A percentile compares a stretch with the other conserved stretches of the same genome.
These are phyloP conservation scores for Nymphalis urticae DNA, from an alignment of 2,888 invertebrate species.

Conservation along the genomic window DNA sequence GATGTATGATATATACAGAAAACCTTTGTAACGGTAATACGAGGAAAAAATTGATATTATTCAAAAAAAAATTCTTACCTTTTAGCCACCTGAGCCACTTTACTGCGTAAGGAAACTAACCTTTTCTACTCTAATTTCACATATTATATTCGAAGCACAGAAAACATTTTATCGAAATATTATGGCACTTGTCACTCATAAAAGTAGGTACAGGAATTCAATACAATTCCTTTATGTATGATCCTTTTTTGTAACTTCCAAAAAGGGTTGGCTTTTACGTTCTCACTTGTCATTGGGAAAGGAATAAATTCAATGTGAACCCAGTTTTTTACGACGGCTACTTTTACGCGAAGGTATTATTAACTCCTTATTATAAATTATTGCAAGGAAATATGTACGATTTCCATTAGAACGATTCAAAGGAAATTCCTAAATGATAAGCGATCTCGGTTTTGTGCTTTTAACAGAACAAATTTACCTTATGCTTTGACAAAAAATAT, in stretches of 20 bases:
- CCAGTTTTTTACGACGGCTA: slow-evolving; percentile 31
- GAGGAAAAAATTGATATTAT: neutral
- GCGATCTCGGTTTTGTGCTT: neutral
- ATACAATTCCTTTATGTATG: slow-evolving; percentile 32
- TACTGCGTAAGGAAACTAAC: slow-evolving; percentile 6
- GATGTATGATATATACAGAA: no score
- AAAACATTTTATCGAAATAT: slow-evolving; percentile 28
- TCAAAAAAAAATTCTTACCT: neutral
- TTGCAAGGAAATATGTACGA: slow-evolving; percentile 4
- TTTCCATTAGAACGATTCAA: neutral
- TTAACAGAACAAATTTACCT: neutral
- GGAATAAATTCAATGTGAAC: slow-evolving; percentile 30
- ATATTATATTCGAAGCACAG: slow-evolving; percentile 16
- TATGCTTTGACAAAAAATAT: no score
- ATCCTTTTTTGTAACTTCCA: slow-evolving; percentile 32
- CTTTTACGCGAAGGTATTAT: slow-evolving; percentile 28
- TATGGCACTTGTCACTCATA: slow-evolving; percentile 32
- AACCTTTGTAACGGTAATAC: neutral
- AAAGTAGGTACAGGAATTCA: slow-evolving; percentile 32
- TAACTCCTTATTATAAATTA: slow-evolving; percentile 24
- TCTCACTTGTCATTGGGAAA: slow-evolving; percentile 32
- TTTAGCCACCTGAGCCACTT: slow-evolving; percentile 2
- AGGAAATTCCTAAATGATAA: neutral
- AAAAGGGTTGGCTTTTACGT: slow-evolving; percentile 38
- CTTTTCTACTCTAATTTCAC: slow-evolving; percentile 11